A percentile compares a stretch with the other conserved stretches of the same genome.
phyloP scores from a whole-genome alignment of 2,888 invertebrate genomes.

The Clitarchus hookeri region DNA sequence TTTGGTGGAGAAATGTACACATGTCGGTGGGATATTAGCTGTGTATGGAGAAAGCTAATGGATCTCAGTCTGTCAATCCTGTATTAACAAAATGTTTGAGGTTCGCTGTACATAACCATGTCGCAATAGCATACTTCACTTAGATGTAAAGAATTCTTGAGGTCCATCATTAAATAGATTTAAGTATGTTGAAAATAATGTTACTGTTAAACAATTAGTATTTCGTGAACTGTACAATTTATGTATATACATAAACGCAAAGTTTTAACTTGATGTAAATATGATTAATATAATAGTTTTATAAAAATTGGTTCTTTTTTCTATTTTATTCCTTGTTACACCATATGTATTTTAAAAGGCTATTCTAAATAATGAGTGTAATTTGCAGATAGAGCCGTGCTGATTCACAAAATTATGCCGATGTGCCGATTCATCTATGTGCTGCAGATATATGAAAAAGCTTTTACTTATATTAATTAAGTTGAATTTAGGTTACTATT shows the following conservation, averaged over 20 bases:
- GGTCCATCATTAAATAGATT: background rate
- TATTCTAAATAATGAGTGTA: too few relatives aligned
- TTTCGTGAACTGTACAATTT: background rate
- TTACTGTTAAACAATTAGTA: conserved; percentile 1
- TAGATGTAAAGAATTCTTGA: background rate
- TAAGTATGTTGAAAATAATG: conserved; percentile 10
- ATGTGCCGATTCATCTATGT: too few relatives aligned
- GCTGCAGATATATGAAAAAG: too few relatives aligned
- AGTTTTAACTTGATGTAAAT: conserved; percentile 24
- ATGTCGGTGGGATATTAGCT: background rate
- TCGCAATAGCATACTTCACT: background rate
- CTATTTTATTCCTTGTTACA: background rate
- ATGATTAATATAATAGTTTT: conserved; percentile 26
- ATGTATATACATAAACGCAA: background rate
- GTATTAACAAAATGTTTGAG: background rate
- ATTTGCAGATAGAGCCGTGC: too few relatives aligned
- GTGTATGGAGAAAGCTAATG: background rate
- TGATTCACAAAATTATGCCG: too few relatives aligned
- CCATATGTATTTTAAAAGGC: too few relatives aligned
- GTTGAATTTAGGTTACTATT: too few relatives aligned
- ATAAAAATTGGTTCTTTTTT: background rate
- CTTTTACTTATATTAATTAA: too few relatives aligned
- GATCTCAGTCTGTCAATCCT: background rate
- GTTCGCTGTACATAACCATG: background rate
- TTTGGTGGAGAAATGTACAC: background rate